Evolutionary conservation across 2,113 vertebrate genomes (phyloP).

Genomic region (Melospiza melodia): DNA sequence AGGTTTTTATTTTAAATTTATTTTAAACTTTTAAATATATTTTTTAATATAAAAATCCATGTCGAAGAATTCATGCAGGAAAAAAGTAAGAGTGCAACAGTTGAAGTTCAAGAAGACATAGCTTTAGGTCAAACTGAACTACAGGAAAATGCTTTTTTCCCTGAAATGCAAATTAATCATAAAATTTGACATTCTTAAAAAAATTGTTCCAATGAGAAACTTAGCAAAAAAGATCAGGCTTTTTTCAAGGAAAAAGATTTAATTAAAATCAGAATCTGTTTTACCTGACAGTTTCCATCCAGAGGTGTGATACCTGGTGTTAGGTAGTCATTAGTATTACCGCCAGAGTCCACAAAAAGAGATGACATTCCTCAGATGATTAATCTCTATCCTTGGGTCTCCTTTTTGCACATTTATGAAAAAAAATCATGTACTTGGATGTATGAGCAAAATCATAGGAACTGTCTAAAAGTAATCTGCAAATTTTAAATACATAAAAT

Average conservation of each 20-base stretch:
- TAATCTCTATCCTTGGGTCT: neutral
- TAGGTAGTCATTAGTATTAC: neutral
- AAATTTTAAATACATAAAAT: neutral
- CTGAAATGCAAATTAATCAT: neutral
- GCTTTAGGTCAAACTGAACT: neutral
- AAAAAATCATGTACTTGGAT: neutral
- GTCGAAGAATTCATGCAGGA: neutral
- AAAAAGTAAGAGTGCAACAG: neutral
- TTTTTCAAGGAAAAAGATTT: neutral
- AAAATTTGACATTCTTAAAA: neutral
- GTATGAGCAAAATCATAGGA: neutral
- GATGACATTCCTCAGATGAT: neutral
- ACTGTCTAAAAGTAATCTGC: neutral
- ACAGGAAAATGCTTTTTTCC: neutral
- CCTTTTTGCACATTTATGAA: neutral
- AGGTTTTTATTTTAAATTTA: neutral
- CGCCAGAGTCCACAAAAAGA: neutral
- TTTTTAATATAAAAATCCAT: neutral
- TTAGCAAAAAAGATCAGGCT: neutral
- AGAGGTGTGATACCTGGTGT: neutral
- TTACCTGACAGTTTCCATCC: neutral
- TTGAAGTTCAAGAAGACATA: neutral
- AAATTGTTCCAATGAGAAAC: neutral
- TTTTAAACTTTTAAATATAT: neutral
- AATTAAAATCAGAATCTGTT: neutral